Conservation (phyloP, 2,888 invertebrate genomes). For the Bedellia somnulentella region DNA sequence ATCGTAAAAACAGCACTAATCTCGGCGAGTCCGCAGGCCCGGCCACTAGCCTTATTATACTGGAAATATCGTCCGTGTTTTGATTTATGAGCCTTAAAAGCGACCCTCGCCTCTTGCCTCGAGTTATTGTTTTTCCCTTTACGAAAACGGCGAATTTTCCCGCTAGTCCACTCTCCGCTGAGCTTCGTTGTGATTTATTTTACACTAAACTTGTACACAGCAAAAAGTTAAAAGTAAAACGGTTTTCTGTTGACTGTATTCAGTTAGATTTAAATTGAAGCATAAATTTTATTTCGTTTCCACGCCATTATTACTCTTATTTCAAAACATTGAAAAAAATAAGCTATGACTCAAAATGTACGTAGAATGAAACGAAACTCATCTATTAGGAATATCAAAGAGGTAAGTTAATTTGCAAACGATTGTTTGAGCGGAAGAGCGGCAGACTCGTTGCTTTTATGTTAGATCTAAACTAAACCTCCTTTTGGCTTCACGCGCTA, state of each 20-base stretch:
- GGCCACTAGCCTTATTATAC: constrained; percentile 21
- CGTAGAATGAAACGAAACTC: no score
- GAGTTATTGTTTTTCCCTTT: constrained; percentile 54
- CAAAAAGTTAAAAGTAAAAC: constrained; percentile 22
- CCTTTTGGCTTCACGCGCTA: constrained; percentile 40
- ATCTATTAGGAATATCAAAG: no score
- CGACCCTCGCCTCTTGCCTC: constrained; percentile 41
- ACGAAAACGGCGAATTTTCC: constrained; percentile 46
- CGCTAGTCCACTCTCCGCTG: constrained; percentile 24
- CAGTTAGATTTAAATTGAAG: no score
- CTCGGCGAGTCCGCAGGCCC: constrained; percentile 36
- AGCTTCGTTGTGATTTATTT: constrained; percentile 33
- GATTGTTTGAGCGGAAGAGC: no score
- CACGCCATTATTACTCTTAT: no score
- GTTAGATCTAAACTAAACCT: no score
- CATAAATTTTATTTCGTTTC: no score
- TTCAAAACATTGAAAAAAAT: no score
- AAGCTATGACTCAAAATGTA: no score
- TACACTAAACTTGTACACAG: constrained; percentile 26
- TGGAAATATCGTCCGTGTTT: constrained; percentile 47
- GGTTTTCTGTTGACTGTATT: constrained; percentile 15
- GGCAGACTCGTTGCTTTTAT: no score
- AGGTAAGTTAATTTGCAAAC: no score
- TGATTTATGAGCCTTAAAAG: constrained; percentile 56
- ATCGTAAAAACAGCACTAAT: constrained; percentile 53